Base-by-base conservation (phyloP, 2,888 invertebrate species). In the Smittia aterrima region DNA sequence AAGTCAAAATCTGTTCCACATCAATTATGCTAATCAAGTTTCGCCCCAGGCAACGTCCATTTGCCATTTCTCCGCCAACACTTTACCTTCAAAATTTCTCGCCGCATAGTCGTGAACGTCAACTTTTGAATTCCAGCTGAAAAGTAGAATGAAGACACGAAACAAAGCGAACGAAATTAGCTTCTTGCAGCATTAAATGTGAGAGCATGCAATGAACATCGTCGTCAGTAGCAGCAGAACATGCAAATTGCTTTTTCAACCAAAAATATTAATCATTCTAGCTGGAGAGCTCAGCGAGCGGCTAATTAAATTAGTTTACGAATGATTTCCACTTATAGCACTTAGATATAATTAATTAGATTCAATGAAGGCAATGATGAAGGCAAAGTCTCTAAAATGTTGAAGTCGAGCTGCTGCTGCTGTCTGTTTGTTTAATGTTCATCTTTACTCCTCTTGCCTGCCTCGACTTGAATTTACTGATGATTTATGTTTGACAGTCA, bases 221-320 rank as follows among this genome's bases (percentile, higher is more conserved):
- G n/a, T n/a, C n/a, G n/a, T n/a, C n/a, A 9, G 9, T 32, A 32
- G 32, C 32, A 32, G 32, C 47, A 58, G 38, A 58, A 22, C 22
- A 58, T 58, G 58, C 22, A 58, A 58, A 58, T 58, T 22, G 58
- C 18, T n/a, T 18, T n/a, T n/a, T 20, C 22, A 58, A 58, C 20
- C 18, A 13, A 58, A 58, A 58, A 58, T 38, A 11, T 47, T 47
- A 47, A 18, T 20, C 18, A 18, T 58, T 11, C 3, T 22, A 3
- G 4, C 47, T 9, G 16, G 47, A 22, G 58, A 7, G 64, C 25
- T 64, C 3, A 64, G 25, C 27, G 18, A 47, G 22, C 47, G 9
- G 64, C 22, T 64, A 64, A 64, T 64, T 20, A 22, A 64, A 64
- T 64, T 64, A 64, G n/a, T 64, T 64, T 64, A 18, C 47, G 25